Evolutionary conservation across 30 jellyfish, hydroid and myxozoan genomes (phyloP), one percentile per base, ranked within the genome.

Genomic region (Clytia hemisphaerica): DNA sequence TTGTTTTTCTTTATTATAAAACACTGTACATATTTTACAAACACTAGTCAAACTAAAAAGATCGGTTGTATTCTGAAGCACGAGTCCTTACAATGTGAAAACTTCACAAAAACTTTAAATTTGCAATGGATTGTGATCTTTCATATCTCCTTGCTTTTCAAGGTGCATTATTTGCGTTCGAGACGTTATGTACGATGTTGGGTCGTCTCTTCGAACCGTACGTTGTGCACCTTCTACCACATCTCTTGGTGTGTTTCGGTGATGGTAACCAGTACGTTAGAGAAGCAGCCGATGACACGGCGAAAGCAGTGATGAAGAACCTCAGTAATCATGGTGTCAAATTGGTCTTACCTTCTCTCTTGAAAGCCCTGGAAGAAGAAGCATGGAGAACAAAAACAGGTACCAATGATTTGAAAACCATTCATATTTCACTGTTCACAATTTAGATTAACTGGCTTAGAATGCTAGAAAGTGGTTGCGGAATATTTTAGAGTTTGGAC

Each of bases 211-310:
- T 89, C 58, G 98, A 89, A 61, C 98, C 98, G 6, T 89, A 89
- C 47, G 98, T 89, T 6, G 98, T 89, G 38, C 98, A 81, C 31
- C 47, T 89, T 49, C 63, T 89, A 19, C 98, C 98, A 2, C 98
- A 89, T 65, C 73, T 89, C 21, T 47, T 89, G 64, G 78, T 89
- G 16, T 89, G 98, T 49, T 89, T 89, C 64, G 98, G 98, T 9
- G 98, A 89, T 76, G 98, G 98, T 9, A 89, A 89, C 54, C 98
- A 89, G 37, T 89, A 89, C 37, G 98, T 89, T 12, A 50, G 98
- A 35, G 98, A 89, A 93, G 98, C 98, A 12, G 94, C 98, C 5
- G 98, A 89, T 54, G 98, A 89, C 47, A 89, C 98, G 31, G 98
- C 98, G 10, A 89, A 89, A 35, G 98, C 98, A 3, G 98, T 89